Base-by-base conservation (phyloP, 1,140 invertebrate species). In the Ridgeia piscesae region DNA sequence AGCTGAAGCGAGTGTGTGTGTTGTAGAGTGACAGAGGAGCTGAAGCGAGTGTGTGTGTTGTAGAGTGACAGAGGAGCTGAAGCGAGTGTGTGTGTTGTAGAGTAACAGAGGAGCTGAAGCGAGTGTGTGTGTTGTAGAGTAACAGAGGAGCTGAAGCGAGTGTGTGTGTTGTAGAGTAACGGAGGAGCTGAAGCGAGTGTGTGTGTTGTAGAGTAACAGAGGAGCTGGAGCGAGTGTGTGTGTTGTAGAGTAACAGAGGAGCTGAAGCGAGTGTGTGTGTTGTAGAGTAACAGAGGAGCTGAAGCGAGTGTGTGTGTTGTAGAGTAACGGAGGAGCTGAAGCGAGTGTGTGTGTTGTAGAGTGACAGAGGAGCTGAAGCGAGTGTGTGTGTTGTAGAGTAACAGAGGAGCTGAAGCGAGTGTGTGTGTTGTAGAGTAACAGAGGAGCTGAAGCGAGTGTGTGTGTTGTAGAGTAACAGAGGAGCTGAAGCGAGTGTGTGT, bases 291-390 rank as follows among this genome's bases (percentile, higher is more conserved):
- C n/a, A 21, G 8, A 50, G 8, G 48, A 8, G 21, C 8, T 50
- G 48, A 50, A 21, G 48, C 11, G 58, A 77, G 2, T 35, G 88
- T 33, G 94, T 93, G 93, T 92, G 93, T 96, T 96, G 89, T 94
- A 97, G 97, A 94, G 97, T 97, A n/a, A 98, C 97, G 96, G 96
- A 97, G 94, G 97, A 98, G 95, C 96, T 98, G 93, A 97, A 97
- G 94, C 96, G 96, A 90, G 96, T 97, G 33, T 96, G 97, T n/a
- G n/a, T n/a, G n/a, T n/a, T n/a, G n/a, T n/a, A n/a, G n/a, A n/a
- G n/a, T n/a, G n/a, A n/a, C n/a, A n/a, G n/a, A n/a, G 11, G 27
- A 21, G 58, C 27, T 77, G 58, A 21, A 77, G 58, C 27, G 58
- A 27, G 27, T 42, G 48, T 50, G 48, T 50, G 48, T 11, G 0